Evolutionary conservation across 1,140 invertebrate genomes (phyloP), one percentile per base, ranked within the genome.

Genomic region (Brachionus asplanchnoidis): DNA sequence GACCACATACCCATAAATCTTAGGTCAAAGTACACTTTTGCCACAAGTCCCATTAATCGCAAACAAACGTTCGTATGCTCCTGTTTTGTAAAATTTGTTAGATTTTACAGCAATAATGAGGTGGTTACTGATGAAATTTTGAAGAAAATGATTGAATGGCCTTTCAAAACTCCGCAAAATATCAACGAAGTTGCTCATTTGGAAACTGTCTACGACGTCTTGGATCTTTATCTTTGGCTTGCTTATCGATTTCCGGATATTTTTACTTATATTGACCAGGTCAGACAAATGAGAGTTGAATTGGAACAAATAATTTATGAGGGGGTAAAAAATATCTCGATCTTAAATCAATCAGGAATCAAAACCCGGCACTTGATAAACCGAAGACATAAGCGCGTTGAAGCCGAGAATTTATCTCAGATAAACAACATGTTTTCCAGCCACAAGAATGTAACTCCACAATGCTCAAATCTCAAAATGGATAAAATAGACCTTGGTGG

Each of bases 211-310:
- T 98, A 97, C 88, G 97, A 99, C 91, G 94, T 97, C 1, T 90
- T 99, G 68, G 97, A 98, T 91, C 90, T 98, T 42, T 99, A 99
- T 88, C 90, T 99, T 17, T 99, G 97, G 97, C 89, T 99, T 88
- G 95, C 95, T 89, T 97, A 96, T 90, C 93, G 95, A 60, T 98
- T 97, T 88, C 91, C 92, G 82, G 96, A 98, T 89, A 91, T 97
- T 86, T 98, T 98, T 88, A 94, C 94, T 6, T 94, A 97, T 87
- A 91, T 92, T 0, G 88, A 91, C 44, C 87, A 93, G 28, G 93
- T 98, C 0, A 91, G 94, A 60, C 92, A 94, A 32, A 93, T 96
- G 89, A 95, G 97, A 89, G 90, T 90, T 75, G 94, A 97, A 88
- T 90, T 98, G 11, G 96, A 98, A 88, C 90, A 92, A 75, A 92